phyloP scores from a whole-genome alignment of 2,113 vertebrate genomes.

The Ctenomys sociabilis region DNA sequence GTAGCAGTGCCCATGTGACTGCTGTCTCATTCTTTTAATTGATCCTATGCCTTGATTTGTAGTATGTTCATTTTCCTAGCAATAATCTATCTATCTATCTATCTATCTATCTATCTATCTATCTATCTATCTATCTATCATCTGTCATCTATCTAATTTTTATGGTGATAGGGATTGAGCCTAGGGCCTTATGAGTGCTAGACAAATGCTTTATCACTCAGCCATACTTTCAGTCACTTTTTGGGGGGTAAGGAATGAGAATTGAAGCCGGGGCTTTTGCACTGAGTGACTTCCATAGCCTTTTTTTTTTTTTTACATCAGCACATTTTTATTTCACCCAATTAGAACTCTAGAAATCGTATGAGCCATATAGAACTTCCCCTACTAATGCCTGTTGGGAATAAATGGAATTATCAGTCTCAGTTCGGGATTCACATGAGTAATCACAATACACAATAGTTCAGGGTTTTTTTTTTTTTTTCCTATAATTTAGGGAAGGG shows the following conservation, averaged over 20 bases:
- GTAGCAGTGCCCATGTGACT: rapidly evolving
- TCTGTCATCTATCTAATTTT: not conserved
- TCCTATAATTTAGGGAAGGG: no score
- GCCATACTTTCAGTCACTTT: not conserved
- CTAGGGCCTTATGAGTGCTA: not conserved
- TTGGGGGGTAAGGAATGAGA: not conserved
- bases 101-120: no score
- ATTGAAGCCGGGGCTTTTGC: not conserved
- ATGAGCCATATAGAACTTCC: no score
- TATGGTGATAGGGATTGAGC: not conserved
- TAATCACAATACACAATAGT: no score
- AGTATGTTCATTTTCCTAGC: not conserved
- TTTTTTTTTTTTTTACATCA: not conserved
- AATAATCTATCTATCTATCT: not conserved
- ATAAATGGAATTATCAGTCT: no score
- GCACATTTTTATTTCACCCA: no score
- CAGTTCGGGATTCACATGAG: no score
- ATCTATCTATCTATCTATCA: no score
- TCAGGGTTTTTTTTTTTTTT: no score
- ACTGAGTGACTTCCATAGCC: not conserved
- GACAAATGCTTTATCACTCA: not conserved
- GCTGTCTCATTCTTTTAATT: not conserved
- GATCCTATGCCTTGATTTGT: not conserved
- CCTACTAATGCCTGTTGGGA: no score
- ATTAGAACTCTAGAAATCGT: no score